Percentiles rank a stretch among this genome's conserved stretches.
Conservation (phyloP, 2,797 vertebrate species). For the Spea hammondii region DNA sequence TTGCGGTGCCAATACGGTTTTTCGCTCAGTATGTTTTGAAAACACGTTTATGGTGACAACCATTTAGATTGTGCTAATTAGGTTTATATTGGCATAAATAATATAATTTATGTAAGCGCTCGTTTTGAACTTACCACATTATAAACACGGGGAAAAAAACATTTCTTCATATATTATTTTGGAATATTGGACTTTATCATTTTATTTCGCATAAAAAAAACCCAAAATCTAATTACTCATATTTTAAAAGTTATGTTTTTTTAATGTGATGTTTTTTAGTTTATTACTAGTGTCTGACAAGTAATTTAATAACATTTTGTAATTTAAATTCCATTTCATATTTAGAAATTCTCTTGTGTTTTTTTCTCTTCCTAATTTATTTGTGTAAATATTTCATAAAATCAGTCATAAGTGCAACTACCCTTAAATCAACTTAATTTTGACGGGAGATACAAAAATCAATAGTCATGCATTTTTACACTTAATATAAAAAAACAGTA, state of each 20-base stretch:
- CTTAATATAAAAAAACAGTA: not conserved
- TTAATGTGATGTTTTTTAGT: not conserved
- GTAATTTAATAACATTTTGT: not conserved
- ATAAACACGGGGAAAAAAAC: slow-evolving; percentile 2
- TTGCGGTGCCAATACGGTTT: slow-evolving; percentile 59
- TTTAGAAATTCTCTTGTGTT: not conserved
- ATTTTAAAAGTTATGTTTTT: not conserved
- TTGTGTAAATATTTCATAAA: not conserved
- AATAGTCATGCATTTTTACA: not conserved
- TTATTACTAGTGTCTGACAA: no score
- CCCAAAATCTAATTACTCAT: no score
- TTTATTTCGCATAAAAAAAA: not conserved
- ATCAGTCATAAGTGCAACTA: not conserved
- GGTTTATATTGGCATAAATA: slow-evolving; percentile 48
- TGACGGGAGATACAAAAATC: not conserved
- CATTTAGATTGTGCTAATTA: slow-evolving; percentile 48
- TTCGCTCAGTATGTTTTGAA: slow-evolving; percentile 54
- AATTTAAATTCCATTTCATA: not conserved
- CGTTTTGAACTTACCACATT: slow-evolving; percentile 23
- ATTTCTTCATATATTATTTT: not conserved
- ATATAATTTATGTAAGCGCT: slow-evolving; percentile 44
- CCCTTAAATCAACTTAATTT: not conserved
- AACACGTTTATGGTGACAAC: slow-evolving; percentile 50
- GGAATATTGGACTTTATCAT: not conserved
- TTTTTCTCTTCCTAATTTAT: not conserved